Percentiles rank a stretch among this genome's conserved stretches.
phyloP scores from a whole-genome alignment of 2,113 vertebrate species.

The Corythornis vintsioides region DNA sequence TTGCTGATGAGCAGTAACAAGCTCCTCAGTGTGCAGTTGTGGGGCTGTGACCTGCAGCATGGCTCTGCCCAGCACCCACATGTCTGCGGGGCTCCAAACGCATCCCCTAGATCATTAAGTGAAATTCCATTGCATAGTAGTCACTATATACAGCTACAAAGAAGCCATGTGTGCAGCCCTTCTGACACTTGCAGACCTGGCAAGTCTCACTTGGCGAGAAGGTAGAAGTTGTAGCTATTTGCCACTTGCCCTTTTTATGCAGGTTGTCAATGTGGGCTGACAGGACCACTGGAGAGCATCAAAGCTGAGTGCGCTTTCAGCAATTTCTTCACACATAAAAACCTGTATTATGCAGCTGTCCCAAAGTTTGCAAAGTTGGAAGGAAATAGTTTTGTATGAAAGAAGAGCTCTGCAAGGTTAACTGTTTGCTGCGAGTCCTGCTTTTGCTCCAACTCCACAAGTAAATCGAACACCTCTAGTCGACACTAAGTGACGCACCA shows the following conservation, averaged over 20 bases:
- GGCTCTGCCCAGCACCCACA: background rate
- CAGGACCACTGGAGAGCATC: background rate
- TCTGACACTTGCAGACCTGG: background rate
- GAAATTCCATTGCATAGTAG: background rate
- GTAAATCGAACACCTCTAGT: background rate
- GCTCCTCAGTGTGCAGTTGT: accelerated
- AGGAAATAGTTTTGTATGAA: background rate
- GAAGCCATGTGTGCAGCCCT: background rate
- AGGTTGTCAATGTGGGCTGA: background rate
- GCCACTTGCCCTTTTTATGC: background rate
- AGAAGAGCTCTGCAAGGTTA: background rate
- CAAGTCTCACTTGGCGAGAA: background rate
- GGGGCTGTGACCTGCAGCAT: background rate
- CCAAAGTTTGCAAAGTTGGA: background rate
- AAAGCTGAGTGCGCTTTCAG: background rate
- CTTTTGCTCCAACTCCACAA: background rate
- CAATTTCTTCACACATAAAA: background rate
- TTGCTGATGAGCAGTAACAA: background rate
- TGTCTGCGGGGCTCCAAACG: accelerated
- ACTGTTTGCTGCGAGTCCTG: background rate
- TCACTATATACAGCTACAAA: background rate
- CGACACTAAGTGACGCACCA: background rate
- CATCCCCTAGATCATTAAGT: accelerated
- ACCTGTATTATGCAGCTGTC: background rate
- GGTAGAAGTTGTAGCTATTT: background rate